Evolutionary conservation across 35 echinoderm and acorn worm species (phyloP), one percentile per base, ranked within the genome.

Genomic region (Apostichopus parvimensis): DNA sequence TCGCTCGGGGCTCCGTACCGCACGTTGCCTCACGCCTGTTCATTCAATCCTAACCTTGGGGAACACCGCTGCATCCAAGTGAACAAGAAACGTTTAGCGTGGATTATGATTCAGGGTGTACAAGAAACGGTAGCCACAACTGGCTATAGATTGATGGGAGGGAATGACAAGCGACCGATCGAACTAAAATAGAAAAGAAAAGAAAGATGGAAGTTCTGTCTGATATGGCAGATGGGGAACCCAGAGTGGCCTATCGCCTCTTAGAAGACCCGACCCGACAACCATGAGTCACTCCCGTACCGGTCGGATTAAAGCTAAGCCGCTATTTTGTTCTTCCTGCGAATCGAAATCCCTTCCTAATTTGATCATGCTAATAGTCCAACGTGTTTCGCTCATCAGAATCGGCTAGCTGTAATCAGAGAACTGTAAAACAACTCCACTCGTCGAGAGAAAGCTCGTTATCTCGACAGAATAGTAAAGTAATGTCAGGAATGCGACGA

Each of bases 11-110:
- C 53, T 9, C 24, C 24, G 56, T 84, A 58, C 57, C 81, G 6
- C 15, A 55, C 34, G 6, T 84, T 21, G 9, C 6, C 57, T 13
- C 57, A 9, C 20, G 81, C 54, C 57, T 84, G 81, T 59, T 59
- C 56, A 84, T 84, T 59, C 53, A 22, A 84, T 84, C 28, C 81
- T 75, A 58, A 84, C 81, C 81, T 84, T 84, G 54, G 81, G 81
- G 81, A 45, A 53, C 15, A 13, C 22, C 24, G n/a, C 34, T 45
- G 22, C 58, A 61, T 61, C 58, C 58, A 61, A 9, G 58, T 61
- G 58, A 61, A 61, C 58, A 12, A 61, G 58, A 61, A 61, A 61
- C 58, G 58, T 61, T 61, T 61, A 61, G 58, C 34, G 34, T 61
- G 12, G 58, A 61, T 61, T 61, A 8, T 9, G 58, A 61, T 61